Base-by-base conservation (phyloP, 1,140 invertebrate species). In the Scylla paramamosain region DNA sequence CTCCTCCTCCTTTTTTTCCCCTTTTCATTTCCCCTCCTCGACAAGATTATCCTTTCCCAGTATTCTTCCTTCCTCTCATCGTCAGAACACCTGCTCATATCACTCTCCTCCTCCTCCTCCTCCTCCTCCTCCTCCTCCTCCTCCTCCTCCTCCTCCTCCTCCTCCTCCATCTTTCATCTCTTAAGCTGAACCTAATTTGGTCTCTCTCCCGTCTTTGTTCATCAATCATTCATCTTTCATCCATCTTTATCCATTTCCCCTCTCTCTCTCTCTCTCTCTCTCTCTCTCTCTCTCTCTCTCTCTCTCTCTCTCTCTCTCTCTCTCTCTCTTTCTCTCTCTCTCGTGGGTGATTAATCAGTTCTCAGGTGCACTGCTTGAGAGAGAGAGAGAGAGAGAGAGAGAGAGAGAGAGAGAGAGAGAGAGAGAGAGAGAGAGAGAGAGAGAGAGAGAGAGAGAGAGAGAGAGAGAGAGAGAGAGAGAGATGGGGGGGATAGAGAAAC, bases 121-220 rank as follows among this genome's bases (percentile, higher is more conserved):
- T 28, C 31, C 28, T 28, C 87, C 87, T 39, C 20, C 87, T n/a
- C 87, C n/a, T n/a, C 8, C 31, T 2, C 28, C 31, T 88, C 31
- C 87, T 88, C 87, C 31, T 87, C 46, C 28, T 39, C 31, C 86
- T 32, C n/a, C 67, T 77, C 87, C 46, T 88, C 32, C 39, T 29
- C 28, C 29, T 87, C 84, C 28, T 31, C 84, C 39, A 2, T 87
- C 84, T 87, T 28, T 87, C 84, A 8, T 87, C 84, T 28, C 12
- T 20, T 59, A 59, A 59, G 52, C 52, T 59, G 12, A 59, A 59
- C 52, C 52, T 59, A 59, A 59, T 59, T 59, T 59, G 2, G 52
- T 20, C 0, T 59, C 52, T 59, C 10, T 12, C 52, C 39, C 39
- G n/a, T 59, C 52, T 12, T 87, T 87, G 29, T 87, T 39, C 84